Conservation (phyloP, 2,113 vertebrate species). For the Macrotis lagotis region DNA sequence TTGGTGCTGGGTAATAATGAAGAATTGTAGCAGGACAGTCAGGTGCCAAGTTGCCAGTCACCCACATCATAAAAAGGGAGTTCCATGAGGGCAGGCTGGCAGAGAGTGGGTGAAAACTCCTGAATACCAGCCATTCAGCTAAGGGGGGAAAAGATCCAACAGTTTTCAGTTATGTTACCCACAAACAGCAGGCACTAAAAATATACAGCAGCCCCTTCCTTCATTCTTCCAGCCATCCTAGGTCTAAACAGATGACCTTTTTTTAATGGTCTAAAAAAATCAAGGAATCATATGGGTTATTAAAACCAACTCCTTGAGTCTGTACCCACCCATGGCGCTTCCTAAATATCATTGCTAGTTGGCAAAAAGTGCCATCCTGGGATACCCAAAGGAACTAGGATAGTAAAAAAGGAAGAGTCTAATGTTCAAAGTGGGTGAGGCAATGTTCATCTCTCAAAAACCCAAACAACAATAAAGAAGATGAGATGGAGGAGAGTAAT, state of each 20-base stretch:
- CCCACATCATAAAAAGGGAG: conserved; percentile 69
- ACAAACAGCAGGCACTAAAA: conserved; percentile 72
- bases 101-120: conserved; percentile 42
- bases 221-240: conserved; percentile 8
- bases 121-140: conserved; percentile 73
- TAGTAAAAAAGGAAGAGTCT: accelerated
- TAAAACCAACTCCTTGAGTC: background rate
- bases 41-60: conserved; percentile 62
- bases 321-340: background rate
- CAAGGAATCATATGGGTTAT: background rate
- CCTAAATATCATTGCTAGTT: too few species aligned
- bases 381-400: background rate
- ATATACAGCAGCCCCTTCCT: conserved; percentile 59
- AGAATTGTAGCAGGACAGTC: conserved; percentile 37
- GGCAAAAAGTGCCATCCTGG: background rate
- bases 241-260: conserved; percentile 14
- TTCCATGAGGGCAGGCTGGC: conserved; percentile 67
- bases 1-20: conserved; percentile 48
- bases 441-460: background rate
- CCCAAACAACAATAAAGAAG: background rate
- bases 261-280: background rate
- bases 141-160: conserved; percentile 67
- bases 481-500: background rate
- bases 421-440: background rate
- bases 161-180: conserved; percentile 66